A percentile compares a stretch with the other conserved stretches of the same genome.
phyloP scores from a whole-genome alignment of 2,797 vertebrate genomes.

The Morelia viridis region DNA sequence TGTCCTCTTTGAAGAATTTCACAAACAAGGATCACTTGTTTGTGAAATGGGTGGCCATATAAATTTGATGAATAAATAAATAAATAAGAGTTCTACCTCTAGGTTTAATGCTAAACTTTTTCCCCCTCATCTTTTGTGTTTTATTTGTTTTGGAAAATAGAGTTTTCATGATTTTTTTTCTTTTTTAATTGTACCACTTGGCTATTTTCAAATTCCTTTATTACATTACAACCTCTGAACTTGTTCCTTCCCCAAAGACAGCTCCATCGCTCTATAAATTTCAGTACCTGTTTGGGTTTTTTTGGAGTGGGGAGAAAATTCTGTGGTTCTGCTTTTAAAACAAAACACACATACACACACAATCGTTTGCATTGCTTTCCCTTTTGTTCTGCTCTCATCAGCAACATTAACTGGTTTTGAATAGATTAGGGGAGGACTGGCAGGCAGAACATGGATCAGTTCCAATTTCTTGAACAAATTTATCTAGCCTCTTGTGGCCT shows the following conservation, averaged over 20 bases:
- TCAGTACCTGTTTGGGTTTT: conserved; percentile 41
- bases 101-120: background rate
- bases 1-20: background rate
- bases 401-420: conserved; percentile 2
- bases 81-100: background rate
- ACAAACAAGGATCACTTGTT: background rate
- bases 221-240: conserved; percentile 42
- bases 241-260: conserved; percentile 34
- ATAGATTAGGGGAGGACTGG: background rate
- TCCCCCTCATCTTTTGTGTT: background rate
- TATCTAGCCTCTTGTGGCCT: background rate
- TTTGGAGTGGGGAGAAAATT: conserved; percentile 34
- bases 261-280: conserved; percentile 38
- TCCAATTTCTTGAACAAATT: background rate
- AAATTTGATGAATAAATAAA: background rate
- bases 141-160: conserved; percentile 13
- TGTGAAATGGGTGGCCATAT: background rate
- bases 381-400: conserved; percentile 17
- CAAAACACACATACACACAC: background rate
- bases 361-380: conserved; percentile 37
- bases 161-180: conserved; percentile 26
- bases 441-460: background rate
- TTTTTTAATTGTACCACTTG: conserved; percentile 40
- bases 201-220: conserved; percentile 37
- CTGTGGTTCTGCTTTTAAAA: conserved; percentile 46